Percentiles rank a stretch among this genome's conserved stretches.
These are phyloP conservation scores for Phasianus colchicus DNA, from an alignment of 2,113 vertebrate species.

Conservation along the genomic window DNA sequence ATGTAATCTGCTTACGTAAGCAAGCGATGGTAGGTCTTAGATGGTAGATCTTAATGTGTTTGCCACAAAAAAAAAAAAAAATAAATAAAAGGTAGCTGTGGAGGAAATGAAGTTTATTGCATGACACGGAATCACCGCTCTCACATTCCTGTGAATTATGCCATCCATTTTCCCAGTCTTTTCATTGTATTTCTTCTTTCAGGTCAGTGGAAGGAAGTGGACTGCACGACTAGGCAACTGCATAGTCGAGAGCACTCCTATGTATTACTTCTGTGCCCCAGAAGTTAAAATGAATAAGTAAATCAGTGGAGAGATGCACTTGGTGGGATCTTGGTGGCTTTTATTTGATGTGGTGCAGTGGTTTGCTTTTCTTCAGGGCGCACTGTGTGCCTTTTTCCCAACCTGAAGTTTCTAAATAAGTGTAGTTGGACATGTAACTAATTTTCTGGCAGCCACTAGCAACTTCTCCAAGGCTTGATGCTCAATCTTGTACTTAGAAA, in stretches of 20 bases:
- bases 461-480: not conserved
- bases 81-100: not conserved
- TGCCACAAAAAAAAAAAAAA: not conserved
- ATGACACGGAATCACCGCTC: accelerated
- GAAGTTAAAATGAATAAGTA: not conserved
- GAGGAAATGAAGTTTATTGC: not conserved
- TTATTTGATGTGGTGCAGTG: not conserved
- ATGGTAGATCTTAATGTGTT: not conserved
- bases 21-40: not conserved
- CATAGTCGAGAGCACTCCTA: not conserved
- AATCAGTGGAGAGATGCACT: not conserved
- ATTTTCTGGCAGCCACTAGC: not conserved
- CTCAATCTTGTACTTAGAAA: accelerated
- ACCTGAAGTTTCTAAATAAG: not conserved
- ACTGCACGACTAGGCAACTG: not conserved
- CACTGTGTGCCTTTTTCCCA: not conserved
- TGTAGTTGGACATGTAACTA: not conserved
- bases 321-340: not conserved
- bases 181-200: not conserved
- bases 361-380: not conserved
- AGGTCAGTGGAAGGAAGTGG: not conserved
- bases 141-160: not conserved
- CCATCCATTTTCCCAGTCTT: not conserved
- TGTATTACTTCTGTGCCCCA: not conserved
- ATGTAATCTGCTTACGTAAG: accelerated